Evolutionary conservation across 2,797 vertebrate genomes (phyloP).

Genomic region (Danionella dracula): DNA sequence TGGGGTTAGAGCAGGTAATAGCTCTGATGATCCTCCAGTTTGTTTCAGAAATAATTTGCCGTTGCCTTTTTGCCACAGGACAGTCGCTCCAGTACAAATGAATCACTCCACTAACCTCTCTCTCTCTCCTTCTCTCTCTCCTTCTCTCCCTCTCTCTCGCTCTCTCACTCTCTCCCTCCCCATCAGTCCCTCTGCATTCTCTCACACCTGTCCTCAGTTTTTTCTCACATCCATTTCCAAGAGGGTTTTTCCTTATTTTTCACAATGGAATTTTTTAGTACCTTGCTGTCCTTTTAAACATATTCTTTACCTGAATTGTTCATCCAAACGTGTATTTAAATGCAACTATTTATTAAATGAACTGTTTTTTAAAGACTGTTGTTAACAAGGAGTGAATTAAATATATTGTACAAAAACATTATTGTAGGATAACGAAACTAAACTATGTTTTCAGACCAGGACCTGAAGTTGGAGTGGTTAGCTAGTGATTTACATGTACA

Average conservation of each 20-base stretch:
- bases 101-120: constrained; percentile 75
- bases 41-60: constrained; percentile 86
- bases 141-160: constrained; percentile 44
- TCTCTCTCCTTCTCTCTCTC: neutral
- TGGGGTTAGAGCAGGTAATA: constrained; percentile 75
- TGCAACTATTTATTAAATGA: too few species aligned
- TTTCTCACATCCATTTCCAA: neutral
- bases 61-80: constrained; percentile 69
- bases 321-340: too few species aligned
- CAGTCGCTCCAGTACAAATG: constrained; percentile 76
- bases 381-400: too few species aligned
- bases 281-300: too few species aligned
- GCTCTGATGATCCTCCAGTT: constrained; percentile 80
- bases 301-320: too few species aligned
- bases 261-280: too few species aligned
- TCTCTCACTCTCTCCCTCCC: constrained; percentile 45
- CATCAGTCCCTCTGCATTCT: constrained; percentile 35
- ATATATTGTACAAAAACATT: too few species aligned
- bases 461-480: too few species aligned
- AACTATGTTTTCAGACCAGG: too few species aligned
- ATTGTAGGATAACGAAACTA: too few species aligned
- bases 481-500: too few species aligned
- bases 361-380: too few species aligned
- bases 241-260: neutral
- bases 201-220: neutral